A percentile compares a stretch with the other conserved stretches of the same genome.
Conservation (phyloP, 2,888 invertebrate genomes). For the Tipula lateralis region DNA sequence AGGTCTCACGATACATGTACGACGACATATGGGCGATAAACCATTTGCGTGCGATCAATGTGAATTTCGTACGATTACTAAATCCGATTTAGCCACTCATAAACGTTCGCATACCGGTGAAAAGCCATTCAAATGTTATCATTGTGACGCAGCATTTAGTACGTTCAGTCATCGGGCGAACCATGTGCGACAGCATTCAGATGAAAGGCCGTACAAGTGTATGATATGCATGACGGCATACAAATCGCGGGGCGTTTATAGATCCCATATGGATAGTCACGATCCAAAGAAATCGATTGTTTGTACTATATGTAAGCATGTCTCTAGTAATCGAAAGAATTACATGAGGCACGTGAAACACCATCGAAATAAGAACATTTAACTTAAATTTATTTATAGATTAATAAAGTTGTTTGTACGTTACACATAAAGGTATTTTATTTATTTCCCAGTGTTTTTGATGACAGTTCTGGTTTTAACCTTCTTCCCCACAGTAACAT, state of each 20-base stretch:
- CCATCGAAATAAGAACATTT: background rate
- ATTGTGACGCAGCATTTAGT: background rate
- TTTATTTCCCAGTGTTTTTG: too few relatives aligned
- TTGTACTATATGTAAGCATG: background rate
- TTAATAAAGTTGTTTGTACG: background rate
- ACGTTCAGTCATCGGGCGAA: background rate
- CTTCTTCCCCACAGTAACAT: too few relatives aligned
- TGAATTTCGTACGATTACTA: background rate
- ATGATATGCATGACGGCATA: background rate
- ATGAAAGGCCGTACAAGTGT: background rate
- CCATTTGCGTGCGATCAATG: slow-evolving; percentile 9
- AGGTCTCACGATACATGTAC: background rate
- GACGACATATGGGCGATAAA: slow-evolving; percentile 25
- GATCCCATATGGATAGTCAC: background rate
- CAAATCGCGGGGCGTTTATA: background rate
- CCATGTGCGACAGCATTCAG: background rate
- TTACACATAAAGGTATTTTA: too few relatives aligned
- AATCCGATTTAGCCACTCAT: background rate
- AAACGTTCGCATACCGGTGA: background rate
- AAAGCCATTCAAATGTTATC: background rate
- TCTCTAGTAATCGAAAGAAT: background rate
- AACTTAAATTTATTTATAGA: background rate
- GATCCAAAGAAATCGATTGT: background rate
- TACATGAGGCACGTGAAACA: background rate
- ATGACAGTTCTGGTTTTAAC: too few relatives aligned